phyloP scores from a whole-genome alignment of 1,140 invertebrate species.

The Zaprionus inermis region DNA sequence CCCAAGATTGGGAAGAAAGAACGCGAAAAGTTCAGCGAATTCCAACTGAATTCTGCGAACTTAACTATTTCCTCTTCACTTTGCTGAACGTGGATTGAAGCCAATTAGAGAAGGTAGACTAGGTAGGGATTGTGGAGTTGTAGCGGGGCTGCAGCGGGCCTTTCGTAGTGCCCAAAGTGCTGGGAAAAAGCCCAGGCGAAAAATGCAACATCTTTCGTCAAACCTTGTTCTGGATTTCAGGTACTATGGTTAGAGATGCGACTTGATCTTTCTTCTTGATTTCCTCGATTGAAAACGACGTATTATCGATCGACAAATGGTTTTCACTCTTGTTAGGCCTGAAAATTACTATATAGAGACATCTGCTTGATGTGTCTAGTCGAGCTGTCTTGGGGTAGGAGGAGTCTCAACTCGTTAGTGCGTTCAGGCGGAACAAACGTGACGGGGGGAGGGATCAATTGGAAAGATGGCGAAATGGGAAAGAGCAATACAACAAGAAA shows the following conservation, averaged over 20 bases:
- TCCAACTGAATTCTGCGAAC: constrained; percentile 17
- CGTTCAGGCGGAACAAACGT: constrained; percentile 44
- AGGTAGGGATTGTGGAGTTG: background rate
- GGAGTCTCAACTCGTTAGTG: constrained; percentile 34
- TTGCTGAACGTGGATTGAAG: constrained; percentile 1
- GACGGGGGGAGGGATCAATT: constrained; percentile 1
- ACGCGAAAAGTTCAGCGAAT: constrained; percentile 18
- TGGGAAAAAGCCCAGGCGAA: background rate
- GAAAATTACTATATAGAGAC: no score
- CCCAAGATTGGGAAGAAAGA: constrained; percentile 55
- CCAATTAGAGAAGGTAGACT: background rate
- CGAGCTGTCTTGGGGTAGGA: background rate
- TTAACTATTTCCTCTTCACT: constrained; percentile 25
- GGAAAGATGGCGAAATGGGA: constrained; percentile 1
- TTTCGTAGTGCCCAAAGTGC: background rate
- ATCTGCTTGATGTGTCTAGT: background rate
- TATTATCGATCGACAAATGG: no score
- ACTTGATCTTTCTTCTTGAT: no score
- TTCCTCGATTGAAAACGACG: no score
- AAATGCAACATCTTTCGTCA: no score
- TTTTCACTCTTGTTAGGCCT: no score
- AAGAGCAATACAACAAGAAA: constrained; percentile 9
- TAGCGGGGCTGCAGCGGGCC: background rate
- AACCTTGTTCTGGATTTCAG: no score
- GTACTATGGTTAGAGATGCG: no score